Evolutionary conservation across 1,140 invertebrate genomes (phyloP).

Genomic region (Orius laevigatus): DNA sequence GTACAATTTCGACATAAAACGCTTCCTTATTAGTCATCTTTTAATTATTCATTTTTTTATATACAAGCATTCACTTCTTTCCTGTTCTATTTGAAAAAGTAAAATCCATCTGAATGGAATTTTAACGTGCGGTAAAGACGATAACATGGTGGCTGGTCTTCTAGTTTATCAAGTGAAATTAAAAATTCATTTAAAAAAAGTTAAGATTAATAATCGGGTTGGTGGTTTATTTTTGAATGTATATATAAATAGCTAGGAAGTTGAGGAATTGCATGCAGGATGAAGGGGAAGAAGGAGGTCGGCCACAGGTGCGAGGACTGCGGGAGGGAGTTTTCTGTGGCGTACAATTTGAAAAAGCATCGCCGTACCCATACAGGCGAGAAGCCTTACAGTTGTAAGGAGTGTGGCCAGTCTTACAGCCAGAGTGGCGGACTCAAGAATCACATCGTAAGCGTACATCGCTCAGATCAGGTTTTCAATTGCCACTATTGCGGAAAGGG

Average conservation of each 20-base stretch:
- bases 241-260: neutral
- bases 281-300: conserved; percentile 5
- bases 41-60: too few relatives aligned
- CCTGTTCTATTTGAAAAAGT: too few relatives aligned
- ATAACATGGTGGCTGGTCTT: too few relatives aligned
- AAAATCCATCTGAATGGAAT: too few relatives aligned
- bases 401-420: conserved; percentile 18
- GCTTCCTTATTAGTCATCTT: too few relatives aligned
- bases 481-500: conserved; percentile 36
- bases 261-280: neutral
- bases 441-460: conserved; percentile 17
- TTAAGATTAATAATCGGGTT: too few relatives aligned
- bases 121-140: too few relatives aligned
- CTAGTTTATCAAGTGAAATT: too few relatives aligned
- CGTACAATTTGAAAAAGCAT: conserved; percentile 23
- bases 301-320: conserved; percentile 16
- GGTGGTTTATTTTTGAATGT: neutral
- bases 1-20: too few relatives aligned
- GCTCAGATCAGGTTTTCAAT: conserved; percentile 16
- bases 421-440: conserved; percentile 26
- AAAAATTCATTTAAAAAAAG: too few relatives aligned
- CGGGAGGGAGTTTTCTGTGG: conserved; percentile 12
- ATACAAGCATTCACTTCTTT: too few relatives aligned
- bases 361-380: conserved; percentile 26
- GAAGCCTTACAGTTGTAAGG: conserved; percentile 22